phyloP scores from a whole-genome alignment of 2,888 invertebrate genomes.

The Hipparchia semele region DNA sequence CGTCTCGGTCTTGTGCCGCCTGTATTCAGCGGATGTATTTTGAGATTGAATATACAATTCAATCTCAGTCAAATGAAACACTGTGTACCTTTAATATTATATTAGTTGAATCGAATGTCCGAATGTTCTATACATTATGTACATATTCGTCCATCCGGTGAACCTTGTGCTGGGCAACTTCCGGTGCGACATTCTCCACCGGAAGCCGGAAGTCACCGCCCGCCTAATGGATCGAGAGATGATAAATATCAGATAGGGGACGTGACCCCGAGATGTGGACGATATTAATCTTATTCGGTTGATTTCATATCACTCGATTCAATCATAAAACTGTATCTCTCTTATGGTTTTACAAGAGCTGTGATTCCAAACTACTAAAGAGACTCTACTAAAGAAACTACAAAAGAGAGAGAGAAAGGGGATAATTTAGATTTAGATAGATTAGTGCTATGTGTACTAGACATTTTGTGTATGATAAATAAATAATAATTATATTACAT shows the following conservation, averaged over 20 bases:
- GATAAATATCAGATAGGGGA: slow-evolving; percentile 45
- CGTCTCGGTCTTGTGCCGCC: too few relatives aligned
- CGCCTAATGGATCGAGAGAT: slow-evolving; percentile 52
- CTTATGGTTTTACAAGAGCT: not conserved
- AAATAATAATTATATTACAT: too few relatives aligned
- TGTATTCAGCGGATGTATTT: too few relatives aligned
- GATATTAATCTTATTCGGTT: slow-evolving; percentile 31
- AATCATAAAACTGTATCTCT: slow-evolving; percentile 6
- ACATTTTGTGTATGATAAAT: too few relatives aligned
- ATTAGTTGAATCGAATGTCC: slow-evolving; percentile 18
- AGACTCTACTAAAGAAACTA: too few relatives aligned
- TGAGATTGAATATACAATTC: not conserved
- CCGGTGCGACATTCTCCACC: slow-evolving; percentile 46
- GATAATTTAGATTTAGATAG: too few relatives aligned
- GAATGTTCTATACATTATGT: slow-evolving; percentile 8
- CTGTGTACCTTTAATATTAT: slow-evolving; percentile 1
- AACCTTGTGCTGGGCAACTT: slow-evolving; percentile 35
- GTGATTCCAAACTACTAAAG: too few relatives aligned
- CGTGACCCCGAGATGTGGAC: slow-evolving; percentile 21
- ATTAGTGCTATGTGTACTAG: too few relatives aligned
- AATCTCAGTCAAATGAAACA: not conserved
- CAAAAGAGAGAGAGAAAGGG: too few relatives aligned
- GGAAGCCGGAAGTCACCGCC: slow-evolving; percentile 50
- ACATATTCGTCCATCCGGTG: slow-evolving; percentile 18
- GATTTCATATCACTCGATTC: slow-evolving; percentile 6